Evolutionary conservation across 64 coral and sea anemone species (phyloP).

Genomic region (Astreopora myriophthalma): DNA sequence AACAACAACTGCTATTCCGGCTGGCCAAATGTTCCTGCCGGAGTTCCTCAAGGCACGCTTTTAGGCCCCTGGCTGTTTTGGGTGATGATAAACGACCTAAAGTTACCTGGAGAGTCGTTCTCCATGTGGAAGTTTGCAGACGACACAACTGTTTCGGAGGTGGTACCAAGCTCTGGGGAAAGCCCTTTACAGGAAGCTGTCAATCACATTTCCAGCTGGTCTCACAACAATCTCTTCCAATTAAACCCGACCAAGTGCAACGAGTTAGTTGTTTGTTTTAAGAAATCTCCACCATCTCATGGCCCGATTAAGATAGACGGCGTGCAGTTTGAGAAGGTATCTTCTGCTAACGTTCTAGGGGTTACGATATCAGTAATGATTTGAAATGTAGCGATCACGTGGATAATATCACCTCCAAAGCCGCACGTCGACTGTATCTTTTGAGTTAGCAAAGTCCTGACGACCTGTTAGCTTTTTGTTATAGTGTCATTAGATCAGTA

Average conservation of each 20-base stretch:
- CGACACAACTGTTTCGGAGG: constrained; percentile 17
- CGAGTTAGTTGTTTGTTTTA: constrained; percentile 12
- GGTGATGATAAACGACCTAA: constrained; percentile 17
- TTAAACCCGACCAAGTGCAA: constrained; percentile 50
- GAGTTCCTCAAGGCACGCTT: not conserved
- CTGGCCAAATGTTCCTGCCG: not conserved
- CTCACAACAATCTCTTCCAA: constrained; percentile 35
- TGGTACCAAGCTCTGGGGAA: constrained; percentile 11
- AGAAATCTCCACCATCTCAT: not conserved
- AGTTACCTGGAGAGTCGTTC: not conserved
- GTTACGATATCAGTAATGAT: not conserved
- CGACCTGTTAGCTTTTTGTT: constrained; percentile 11
- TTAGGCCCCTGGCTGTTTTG: not conserved
- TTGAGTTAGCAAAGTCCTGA: not conserved
- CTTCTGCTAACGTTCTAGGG: not conserved
- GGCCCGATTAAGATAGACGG: constrained; percentile 30
- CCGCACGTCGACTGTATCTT: not conserved
- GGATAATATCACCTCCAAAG: not conserved
- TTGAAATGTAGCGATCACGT: constrained; percentile 30
- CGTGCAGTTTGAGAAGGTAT: constrained; percentile 20
- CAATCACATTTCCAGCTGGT: constrained; percentile 49
- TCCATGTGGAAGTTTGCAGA: constrained; percentile 21
- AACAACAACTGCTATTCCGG: not conserved
- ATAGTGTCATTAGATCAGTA: constrained; percentile 17
- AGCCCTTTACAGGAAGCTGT: constrained; percentile 27